Conservation (phyloP, 2,797 vertebrate species). For the Otolemur crassicaudatus region DNA sequence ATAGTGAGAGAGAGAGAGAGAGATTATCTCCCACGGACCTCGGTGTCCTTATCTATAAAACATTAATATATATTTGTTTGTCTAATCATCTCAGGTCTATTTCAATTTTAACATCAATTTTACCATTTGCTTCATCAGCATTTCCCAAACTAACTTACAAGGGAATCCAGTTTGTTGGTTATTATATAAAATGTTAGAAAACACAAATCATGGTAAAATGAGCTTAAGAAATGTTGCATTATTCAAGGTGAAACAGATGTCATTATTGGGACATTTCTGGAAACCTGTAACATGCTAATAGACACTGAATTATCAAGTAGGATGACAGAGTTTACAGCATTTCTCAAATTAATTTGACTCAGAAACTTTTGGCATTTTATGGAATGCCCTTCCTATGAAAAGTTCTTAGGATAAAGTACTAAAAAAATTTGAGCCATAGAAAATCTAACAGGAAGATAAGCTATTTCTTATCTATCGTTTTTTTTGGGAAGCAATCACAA, state of each 20-base stretch:
- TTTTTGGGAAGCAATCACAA: not conserved
- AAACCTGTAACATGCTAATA: not conserved
- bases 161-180: not conserved
- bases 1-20: not conserved
- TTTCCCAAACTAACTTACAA: not conserved
- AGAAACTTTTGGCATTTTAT: not conserved
- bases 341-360: not conserved
- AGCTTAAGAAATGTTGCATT: not conserved
- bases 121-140: not conserved
- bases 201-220: not conserved
- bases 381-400: not conserved
- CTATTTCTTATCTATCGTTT: not conserved
- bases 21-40: not conserved
- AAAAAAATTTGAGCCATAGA: not conserved
- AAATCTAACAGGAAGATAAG: not conserved
- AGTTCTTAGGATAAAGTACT: not conserved
- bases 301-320: not conserved
- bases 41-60: conserved; percentile 3
- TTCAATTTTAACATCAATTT: not conserved
- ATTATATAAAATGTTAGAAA: not conserved
- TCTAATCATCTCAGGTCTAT: not conserved
- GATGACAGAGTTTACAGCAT: not conserved
- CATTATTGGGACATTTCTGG: not conserved
- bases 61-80: not conserved
- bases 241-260: not conserved